These are phyloP conservation scores for Erpobdella octoculata DNA, from an alignment of 2,888 invertebrate genomes.

Conservation along the genomic window DNA sequence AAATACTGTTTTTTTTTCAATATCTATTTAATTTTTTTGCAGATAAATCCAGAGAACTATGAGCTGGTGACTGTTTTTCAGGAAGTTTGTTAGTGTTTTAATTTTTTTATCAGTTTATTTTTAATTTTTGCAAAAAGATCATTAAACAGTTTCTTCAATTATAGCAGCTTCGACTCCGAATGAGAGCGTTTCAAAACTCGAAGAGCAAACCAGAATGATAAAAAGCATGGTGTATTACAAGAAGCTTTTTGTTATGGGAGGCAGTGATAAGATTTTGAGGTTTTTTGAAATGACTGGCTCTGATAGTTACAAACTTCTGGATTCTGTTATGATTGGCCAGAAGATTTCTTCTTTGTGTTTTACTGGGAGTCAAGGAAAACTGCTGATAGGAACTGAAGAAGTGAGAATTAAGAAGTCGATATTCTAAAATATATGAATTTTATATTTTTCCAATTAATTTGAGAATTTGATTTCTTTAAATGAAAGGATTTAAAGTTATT, in stretches of 20 bases:
- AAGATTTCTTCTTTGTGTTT: neutral
- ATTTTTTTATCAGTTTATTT: too few relatives aligned
- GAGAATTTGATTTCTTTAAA: too few relatives aligned
- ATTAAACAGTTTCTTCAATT: too few relatives aligned
- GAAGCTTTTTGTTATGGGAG: slow-evolving; percentile 7
- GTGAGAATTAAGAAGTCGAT: neutral
- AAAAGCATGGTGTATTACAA: neutral
- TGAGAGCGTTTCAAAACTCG: too few relatives aligned
- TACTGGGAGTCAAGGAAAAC: neutral
- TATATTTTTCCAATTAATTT: neutral
- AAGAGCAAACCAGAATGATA: neutral
- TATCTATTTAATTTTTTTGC: too few relatives aligned
- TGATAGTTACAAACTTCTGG: neutral
- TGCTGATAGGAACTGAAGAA: slow-evolving; percentile 7
- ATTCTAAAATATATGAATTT: neutral
- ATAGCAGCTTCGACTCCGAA: too few relatives aligned
- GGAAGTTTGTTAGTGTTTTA: too few relatives aligned
- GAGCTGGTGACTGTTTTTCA: too few relatives aligned
- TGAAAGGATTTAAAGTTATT: too few relatives aligned
- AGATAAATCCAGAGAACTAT: too few relatives aligned
- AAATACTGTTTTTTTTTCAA: too few relatives aligned
- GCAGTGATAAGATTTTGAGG: neutral
- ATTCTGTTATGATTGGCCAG: neutral
- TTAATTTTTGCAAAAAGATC: too few relatives aligned
- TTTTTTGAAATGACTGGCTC: neutral